Base-by-base conservation (phyloP, 2,797 vertebrate species). In the Betta splendens region DNA sequence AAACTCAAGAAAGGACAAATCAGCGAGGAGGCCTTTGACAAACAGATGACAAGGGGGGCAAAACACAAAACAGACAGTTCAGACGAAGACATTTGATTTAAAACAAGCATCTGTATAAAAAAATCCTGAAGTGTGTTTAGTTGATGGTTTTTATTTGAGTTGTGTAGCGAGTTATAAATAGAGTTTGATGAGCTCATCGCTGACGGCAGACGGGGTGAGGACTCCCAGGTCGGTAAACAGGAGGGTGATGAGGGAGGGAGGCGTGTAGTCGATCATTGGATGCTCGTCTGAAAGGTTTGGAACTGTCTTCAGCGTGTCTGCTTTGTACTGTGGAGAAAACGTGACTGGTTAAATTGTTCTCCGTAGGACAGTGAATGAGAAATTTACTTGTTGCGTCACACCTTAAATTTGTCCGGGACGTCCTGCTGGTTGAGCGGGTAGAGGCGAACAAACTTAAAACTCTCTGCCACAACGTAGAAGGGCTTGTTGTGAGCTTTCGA, bases 401-500 rank as follows among this genome's bases (percentile, higher is more conserved):
- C 97, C 97, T 99, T 99, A 77, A 99, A 98, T 58, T 93, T 93
- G 36, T 98, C 95, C 0, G 98, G 97, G 8, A 99, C 96, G 0
- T 99, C 98, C 72, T 95, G 94, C 47, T 99, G 97, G 86, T 98
- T 99, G 22, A 99, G 93, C 1, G 98, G 98, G 65, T 96, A 99
- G 16, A 99, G 94, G 2, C 98, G 90, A 0, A 99, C 96, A 28
- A 99, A 99, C 77, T 99, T 99, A 81, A 99, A 99, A 52, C 97
- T 99, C 85, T 99, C 98, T 0, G 98, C 98, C 35, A 99, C 98
- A 13, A 97, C 97, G 0, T 99, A 99, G 80, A 99, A 99, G 0
- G 95, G 96, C 47, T 98, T 99, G 85, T 99, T 98, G 87, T 99
- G 97, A 4, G 94, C 94, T 87, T 99, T 98, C 45, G 97, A 94